Base-by-base conservation (phyloP, 2,888 invertebrate species). In the Lasioglossum morio region DNA sequence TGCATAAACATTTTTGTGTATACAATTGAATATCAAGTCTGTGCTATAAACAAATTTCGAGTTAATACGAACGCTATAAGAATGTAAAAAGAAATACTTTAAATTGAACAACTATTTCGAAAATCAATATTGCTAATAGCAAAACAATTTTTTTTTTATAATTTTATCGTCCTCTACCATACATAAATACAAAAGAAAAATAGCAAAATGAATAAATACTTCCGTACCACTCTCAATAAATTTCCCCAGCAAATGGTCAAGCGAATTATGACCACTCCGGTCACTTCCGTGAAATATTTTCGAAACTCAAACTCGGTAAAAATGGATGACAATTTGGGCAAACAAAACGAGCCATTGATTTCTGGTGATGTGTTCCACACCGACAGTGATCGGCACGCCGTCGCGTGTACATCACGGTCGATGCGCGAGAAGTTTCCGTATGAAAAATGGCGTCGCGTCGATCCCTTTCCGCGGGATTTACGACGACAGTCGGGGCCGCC, bases 401-500 rank as follows among this genome's bases (percentile, higher is more conserved):
- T 37, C 69, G 66, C 30, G 16, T 40, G 43, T 19, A 16, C 72
- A 40, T 72, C 72, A 72, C 14, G 40, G 8, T 27, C 46, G 46
- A 16, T 19, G 16, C 8, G 53, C 72, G 43, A 16, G 43, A 72
- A 48, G 16, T 16, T 34, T 19, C 23, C 10, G 16, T 48, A 8
- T 16, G 77, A 74, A 66, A 66, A 69, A 77, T 46, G 37, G 69
- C 14, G 27, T 8, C 40, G 7, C 19, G 23, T 16, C 37, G 27
- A 8, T 69, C 69, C 23, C 37, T 69, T 37, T 37, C 37, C 37
- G 69, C 70, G 43, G 78, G 40, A 84, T 84, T 84, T 84, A 84
- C 70, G 74, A 16, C 63, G 70, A 75, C 78, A 27, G 60, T 46
- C n/a, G 60, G 73, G 60, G 72, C 73, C 89, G 70, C 76, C 80